Percentiles rank a stretch among this genome's conserved stretches.
Conservation (phyloP, 2,888 invertebrate genomes). For the Dusona sp. region DNA sequence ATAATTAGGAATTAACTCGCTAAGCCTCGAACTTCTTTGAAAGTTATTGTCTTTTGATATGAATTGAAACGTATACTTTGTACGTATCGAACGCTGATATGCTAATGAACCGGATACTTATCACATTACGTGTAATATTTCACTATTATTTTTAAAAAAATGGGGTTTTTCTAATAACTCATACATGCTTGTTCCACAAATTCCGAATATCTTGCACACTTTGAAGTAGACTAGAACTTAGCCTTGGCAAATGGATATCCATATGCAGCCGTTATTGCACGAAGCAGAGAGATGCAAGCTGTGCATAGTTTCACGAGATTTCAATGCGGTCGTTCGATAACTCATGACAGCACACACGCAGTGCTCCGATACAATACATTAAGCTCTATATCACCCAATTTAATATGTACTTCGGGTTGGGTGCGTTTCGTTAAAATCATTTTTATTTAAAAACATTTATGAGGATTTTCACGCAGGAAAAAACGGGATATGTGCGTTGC, state of each 20-base stretch:
- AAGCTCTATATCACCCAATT: constrained; percentile 32
- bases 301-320: constrained; percentile 11
- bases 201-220: neutral
- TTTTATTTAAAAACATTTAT: constrained; percentile 19
- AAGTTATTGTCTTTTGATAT: neutral
- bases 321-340: constrained; percentile 37
- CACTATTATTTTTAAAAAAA: neutral
- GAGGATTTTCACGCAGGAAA: constrained; percentile 31
- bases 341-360: constrained; percentile 11
- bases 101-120: constrained; percentile 12
- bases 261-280: neutral
- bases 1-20: neutral
- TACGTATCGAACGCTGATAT: neutral
- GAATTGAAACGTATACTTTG: neutral
- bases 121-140: neutral
- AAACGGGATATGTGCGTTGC: constrained; percentile 24
- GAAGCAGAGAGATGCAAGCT: neutral
- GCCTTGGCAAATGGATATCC: neutral
- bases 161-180: neutral
- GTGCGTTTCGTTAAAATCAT: constrained; percentile 28
- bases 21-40: neutral
- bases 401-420: neutral
- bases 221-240: neutral
- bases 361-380: constrained; percentile 38
- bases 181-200: neutral